Evolutionary conservation across 2,113 vertebrate species (phyloP), one percentile per base, ranked within the genome.

Genomic region (Protobothrops flavoviridis): DNA sequence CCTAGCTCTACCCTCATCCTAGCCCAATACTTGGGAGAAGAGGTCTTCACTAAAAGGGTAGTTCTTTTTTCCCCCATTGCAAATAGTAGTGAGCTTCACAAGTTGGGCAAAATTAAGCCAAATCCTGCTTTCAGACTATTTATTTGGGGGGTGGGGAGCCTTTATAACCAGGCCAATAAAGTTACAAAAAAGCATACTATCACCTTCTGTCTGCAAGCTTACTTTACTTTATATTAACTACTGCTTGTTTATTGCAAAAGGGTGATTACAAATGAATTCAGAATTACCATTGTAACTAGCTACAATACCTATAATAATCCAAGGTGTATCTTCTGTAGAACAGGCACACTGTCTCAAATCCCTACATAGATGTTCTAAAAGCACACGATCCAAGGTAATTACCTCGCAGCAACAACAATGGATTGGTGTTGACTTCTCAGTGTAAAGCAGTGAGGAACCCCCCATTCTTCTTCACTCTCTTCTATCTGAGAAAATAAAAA

Each of bases 381-480:
- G 6, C 8, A 39, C 10, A 43, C 3, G 39, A 29, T 90, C 93
- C 94, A 93, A 39, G 1, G 0, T 3, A 43, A 53, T 97, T 98
- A 99, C 99, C 99, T 99, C 93, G 99, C 99, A 53, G 99, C 99
- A 92, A 99, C 98, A 52, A 99, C 95, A 89, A 99, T 98, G 89
- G 99, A 98, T 97, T 99, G 99, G 53, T 98, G 98, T 96, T 99
- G 98, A 94, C 98, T 98, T 74, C 98, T 98, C 90, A 99, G 95
- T 0, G 99, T 99, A 93, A 99, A 98, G 95, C 99, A 99, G 93
- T 99, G 98, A 90, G 99, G 98, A 93, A 99, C 98, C 0, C 99
- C 99, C 99, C 99, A 99, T 96, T 99, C 99, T 0, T 99, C 99
- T 94, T 99, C 99, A 33, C 99, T 99, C 95, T 98, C 98, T 98